Conservation (phyloP, 1,140 invertebrate genomes). For the Cyrtorhinus lividipennis region DNA sequence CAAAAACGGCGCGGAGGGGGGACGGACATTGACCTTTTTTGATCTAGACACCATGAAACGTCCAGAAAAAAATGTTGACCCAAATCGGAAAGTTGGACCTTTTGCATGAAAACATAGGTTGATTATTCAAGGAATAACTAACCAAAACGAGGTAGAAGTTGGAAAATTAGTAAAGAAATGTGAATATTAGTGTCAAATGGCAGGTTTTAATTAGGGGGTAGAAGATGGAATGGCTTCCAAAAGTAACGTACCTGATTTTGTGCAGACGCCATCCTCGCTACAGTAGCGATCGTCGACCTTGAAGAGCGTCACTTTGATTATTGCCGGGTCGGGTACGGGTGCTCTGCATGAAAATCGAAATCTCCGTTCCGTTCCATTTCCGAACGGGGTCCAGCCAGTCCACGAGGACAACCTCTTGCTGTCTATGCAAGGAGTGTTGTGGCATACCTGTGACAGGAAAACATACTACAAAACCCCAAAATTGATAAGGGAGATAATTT, state of each 20-base stretch:
- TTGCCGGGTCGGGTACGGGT: constrained; percentile 46
- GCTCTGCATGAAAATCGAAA: constrained; percentile 64
- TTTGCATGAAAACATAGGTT: no score
- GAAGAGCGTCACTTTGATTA: constrained; percentile 43
- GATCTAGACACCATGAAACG: no score
- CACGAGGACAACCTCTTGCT: constrained; percentile 48
- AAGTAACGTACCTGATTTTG: constrained; percentile 25
- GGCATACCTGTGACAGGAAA: constrained; percentile 53
- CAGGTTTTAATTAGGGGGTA: no score
- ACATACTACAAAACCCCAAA: constrained; percentile 31
- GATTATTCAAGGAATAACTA: no score
- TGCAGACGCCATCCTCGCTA: constrained; percentile 41
- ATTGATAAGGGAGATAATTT: constrained; percentile 5
- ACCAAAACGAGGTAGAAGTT: no score
- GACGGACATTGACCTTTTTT: no score
- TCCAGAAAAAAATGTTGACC: no score
- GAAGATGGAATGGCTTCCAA: no score
- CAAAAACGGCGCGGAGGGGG: no score
- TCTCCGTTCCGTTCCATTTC: constrained; percentile 49
- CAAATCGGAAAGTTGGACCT: no score
- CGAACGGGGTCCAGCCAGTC: constrained; percentile 57
- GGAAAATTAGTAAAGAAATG: no score
- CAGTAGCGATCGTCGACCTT: constrained; percentile 69
- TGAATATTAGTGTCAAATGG: no score
- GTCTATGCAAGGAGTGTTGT: constrained; percentile 48